Evolutionary conservation across 1,140 invertebrate genomes (phyloP).

Genomic region (Anthonomus grandis): DNA sequence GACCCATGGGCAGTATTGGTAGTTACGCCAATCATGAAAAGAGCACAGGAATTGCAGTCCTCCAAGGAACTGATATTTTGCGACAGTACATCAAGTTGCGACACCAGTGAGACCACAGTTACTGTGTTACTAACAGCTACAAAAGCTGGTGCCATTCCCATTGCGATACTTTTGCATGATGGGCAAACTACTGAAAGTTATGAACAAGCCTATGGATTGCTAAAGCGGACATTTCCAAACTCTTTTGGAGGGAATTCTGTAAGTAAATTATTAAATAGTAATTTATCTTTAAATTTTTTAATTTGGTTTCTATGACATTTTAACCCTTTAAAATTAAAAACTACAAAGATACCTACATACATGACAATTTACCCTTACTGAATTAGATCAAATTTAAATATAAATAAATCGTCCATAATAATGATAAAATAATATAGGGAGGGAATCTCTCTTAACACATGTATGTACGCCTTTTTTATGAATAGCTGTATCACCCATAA

Average conservation of each 20-base stretch:
- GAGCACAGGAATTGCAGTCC: neutral
- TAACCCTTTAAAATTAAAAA: no score
- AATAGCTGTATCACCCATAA: no score
- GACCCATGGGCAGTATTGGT: neutral
- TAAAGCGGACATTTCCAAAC: neutral
- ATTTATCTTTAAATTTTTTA: neutral
- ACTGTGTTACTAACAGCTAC: neutral
- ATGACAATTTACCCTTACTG: no score
- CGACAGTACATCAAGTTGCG: neutral
- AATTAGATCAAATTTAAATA: no score
- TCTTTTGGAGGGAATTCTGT: slow-evolving; percentile 1
- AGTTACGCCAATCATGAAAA: slow-evolving; percentile 7
- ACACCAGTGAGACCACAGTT: neutral
- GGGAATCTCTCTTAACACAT: no score
- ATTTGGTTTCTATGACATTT: no score
- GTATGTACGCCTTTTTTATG: no score
- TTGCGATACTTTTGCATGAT: neutral
- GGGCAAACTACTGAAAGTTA: neutral
- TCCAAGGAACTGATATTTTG: neutral
- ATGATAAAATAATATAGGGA: no score
- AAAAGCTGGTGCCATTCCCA: slow-evolving; percentile 1
- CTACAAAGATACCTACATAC: no score
- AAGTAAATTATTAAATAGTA: neutral
- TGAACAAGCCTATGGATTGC: neutral
- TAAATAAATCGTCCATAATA: no score